Base-by-base conservation (phyloP, 2,888 invertebrate species). In the Eutolmus rufibarbis region DNA sequence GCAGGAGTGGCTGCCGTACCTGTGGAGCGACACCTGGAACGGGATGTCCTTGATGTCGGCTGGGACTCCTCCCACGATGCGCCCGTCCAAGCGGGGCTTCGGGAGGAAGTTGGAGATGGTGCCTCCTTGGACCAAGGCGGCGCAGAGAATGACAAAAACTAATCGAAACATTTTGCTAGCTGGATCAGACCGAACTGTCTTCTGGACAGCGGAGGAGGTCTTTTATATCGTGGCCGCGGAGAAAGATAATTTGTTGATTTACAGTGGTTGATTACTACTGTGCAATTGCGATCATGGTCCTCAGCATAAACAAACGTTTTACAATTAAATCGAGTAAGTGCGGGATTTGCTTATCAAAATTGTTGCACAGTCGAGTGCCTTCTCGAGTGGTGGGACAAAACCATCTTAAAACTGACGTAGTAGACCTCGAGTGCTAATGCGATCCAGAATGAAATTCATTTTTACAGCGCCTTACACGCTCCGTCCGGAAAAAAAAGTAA, bases 11-110 rank as follows among this genome's bases (percentile, higher is more conserved):
- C 89, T 88, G 12, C 91, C 91, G 5, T 89, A 88, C 14, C 90
- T 90, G 88, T 92, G 91, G 46, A 94, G 88, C 0, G 93, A 93
- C 0, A 93, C 92, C 91, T 94, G 93, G 88, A 93, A 93, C 9
- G 94, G 93, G 89, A 91, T 91, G 1, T 90, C 89, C 34, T 91
- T 90, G 86, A 94, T 94, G 8, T 90, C 89, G 14, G 91, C 92
- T 23, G 89, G 88, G 23, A 90, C 90, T 14, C 94, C 94, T 37
- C 93, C 93, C 2, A 94, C 93, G 87, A 94, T 93, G 87, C 92
- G 90, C 0, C 92, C 92, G 16, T 90, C 89, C 0, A 86, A n/a
- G 8, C 37, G 78, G 5, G 86, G 86, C 76, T 86, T 86, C 2
- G 86, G 78, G 1, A 66, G 23, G 28, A 66, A 66, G 23, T 28